These are phyloP conservation scores for Himalopsyche anomala DNA, from an alignment of 2,888 invertebrate genomes.

Conservation along the genomic window DNA sequence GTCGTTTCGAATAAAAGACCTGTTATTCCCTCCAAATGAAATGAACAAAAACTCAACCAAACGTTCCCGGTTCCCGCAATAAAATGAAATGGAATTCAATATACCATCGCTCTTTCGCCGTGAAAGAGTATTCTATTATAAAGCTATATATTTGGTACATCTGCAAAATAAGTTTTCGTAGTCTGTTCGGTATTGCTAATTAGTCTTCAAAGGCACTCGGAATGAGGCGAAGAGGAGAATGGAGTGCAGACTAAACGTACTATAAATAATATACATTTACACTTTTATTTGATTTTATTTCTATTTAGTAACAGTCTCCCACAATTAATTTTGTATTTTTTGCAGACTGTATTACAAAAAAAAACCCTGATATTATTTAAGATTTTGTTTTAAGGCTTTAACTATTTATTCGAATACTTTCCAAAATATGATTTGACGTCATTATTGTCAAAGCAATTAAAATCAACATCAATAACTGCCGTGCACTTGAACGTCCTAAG, in stretches of 20 bases:
- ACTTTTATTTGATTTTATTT: conserved; percentile 2
- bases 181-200: conserved; percentile 62
- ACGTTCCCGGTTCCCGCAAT: not conserved
- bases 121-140: not conserved
- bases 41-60: too few relatives aligned
- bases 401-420: too few relatives aligned
- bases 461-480: too few relatives aligned
- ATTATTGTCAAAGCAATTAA: too few relatives aligned
- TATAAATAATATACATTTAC: not conserved
- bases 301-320: not conserved
- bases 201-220: conserved; percentile 63
- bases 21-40: too few relatives aligned
- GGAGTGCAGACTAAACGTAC: conserved; percentile 45
- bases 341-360: too few relatives aligned
- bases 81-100: conserved; percentile 15
- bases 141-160: not conserved
- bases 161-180: conserved; percentile 23
- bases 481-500: too few relatives aligned
- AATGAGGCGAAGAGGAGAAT: conserved; percentile 49
- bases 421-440: too few relatives aligned
- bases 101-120: not conserved
- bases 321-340: too few relatives aligned
- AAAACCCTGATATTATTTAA: too few relatives aligned
- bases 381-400: too few relatives aligned
- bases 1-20: too few relatives aligned